Percentiles rank a stretch among this genome's conserved stretches.
These are phyloP conservation scores for Metaphire vulgaris DNA, from an alignment of 1,140 invertebrate genomes.

Conservation along the genomic window DNA sequence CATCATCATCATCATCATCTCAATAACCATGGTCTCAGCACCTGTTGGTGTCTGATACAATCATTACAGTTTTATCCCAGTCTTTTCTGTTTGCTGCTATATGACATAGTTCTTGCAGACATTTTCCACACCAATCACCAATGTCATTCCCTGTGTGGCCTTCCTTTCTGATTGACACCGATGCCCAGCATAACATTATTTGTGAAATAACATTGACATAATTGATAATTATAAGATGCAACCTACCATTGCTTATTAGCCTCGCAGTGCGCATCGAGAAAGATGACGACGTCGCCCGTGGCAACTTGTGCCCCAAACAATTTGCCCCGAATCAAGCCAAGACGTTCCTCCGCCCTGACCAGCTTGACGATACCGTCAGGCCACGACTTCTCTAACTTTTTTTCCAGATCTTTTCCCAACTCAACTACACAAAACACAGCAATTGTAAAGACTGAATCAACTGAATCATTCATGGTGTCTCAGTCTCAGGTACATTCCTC, in stretches of 20 bases:
- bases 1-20: slow-evolving; percentile 2
- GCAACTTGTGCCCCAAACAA: slow-evolving; percentile 77
- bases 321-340: slow-evolving; percentile 74
- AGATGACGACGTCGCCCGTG: slow-evolving; percentile 82
- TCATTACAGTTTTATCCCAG: no score
- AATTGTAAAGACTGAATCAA: no score
- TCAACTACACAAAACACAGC: slow-evolving; percentile 67
- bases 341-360: slow-evolving; percentile 52
- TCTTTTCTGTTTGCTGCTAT: no score
- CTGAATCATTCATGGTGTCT: neutral
- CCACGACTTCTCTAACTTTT: slow-evolving; percentile 38
- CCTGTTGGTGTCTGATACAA: neutral
- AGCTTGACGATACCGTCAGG: slow-evolving; percentile 61
- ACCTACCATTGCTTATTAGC: slow-evolving; percentile 83
- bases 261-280: slow-evolving; percentile 95
- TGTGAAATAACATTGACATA: no score
- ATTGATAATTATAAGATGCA: no score
- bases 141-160: no score
- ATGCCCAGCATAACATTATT: no score
- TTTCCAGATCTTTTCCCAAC: slow-evolving; percentile 77
- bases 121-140: no score
- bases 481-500: neutral
- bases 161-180: neutral
- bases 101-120: no score
- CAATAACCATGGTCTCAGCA: neutral